Evolutionary conservation across 2,113 vertebrate species (phyloP), one percentile per base, ranked within the genome.

Genomic region (Jacana jacana): DNA sequence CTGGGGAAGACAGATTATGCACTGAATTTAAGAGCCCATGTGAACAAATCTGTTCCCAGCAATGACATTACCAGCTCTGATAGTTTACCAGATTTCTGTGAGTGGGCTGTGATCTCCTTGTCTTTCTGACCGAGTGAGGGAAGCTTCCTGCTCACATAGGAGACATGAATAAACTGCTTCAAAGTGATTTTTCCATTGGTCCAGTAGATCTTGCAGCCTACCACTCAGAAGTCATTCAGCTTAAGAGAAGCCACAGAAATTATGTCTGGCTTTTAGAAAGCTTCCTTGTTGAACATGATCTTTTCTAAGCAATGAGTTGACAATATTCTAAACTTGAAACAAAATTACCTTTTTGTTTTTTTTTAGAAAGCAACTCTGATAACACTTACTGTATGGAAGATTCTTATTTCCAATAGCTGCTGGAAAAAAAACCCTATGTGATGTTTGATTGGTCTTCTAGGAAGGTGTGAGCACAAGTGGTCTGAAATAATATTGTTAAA

Each of bases 161-260:
- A 78, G 17, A 6, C 17, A 52, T 0, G 24, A 69, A 10, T 33
- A 52, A 61, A 4, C 39, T 44, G 6, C 12, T 72, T 79, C n/a
- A 51, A 76, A 82, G 35, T 11, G 5, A 52, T 88, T 60, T 89
- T 81, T 76, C 54, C 33, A n/a, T 28, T 65, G 24, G 63, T 44
- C 14, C 11, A 27, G 52, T n/a, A 83, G 54, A 44, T 61, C 66
- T 60, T 69, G 17, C 63, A 93, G 14, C 35, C 66, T 68, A 30
- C 5, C 9, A 27, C 15, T 57, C 66, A 65, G 64, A 77, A 37
- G 13, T 44, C 20, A 77, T 57, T 66, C 10, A 35, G 28, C 52
- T 81, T 71, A 90, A 91, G 9, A 60, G 48, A 85, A 79, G 25
- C 68, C 76, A 46, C 44, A 68, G n/a, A 94, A 91, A 37, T 28